Conservation (phyloP, 2,888 invertebrate species). For the Biston betularia region DNA sequence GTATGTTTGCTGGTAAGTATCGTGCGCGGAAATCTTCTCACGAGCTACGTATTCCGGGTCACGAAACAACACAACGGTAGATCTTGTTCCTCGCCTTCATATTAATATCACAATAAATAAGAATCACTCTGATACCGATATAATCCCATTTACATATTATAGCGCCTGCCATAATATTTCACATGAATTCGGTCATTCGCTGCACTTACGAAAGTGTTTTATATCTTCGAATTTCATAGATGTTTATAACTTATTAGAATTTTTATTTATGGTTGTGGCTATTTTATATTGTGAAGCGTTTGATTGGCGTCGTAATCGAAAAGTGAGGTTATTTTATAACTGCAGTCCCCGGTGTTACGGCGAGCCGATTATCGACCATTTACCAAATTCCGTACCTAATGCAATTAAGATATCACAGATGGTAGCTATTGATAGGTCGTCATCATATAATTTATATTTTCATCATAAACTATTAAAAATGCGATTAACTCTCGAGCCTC, state of each 20-base stretch:
- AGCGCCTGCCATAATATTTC: conserved; percentile 42
- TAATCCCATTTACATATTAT: conserved; percentile 46
- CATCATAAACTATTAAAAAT: no score
- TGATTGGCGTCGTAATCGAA: conserved; percentile 46
- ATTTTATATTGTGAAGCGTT: conserved; percentile 37
- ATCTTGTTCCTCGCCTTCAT: conserved; percentile 56
- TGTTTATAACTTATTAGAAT: conserved; percentile 42
- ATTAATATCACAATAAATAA: conserved; percentile 58
- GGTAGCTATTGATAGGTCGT: background rate
- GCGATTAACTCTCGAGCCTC: background rate
- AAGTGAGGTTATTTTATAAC: conserved; percentile 41
- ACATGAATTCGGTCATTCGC: conserved; percentile 42
- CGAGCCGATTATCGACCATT: conserved; percentile 32
- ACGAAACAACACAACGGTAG: conserved; percentile 72
- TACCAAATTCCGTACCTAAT: conserved; percentile 37
- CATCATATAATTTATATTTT: background rate
- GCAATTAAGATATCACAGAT: conserved; percentile 30
- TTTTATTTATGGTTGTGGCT: conserved; percentile 37
- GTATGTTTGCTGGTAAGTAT: conserved; percentile 42
- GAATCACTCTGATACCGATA: conserved; percentile 53
- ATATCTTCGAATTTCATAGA: conserved; percentile 41
- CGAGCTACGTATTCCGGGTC: conserved; percentile 65
- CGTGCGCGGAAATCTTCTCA: conserved; percentile 65
- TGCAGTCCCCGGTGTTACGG: conserved; percentile 36
- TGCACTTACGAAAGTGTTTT: conserved; percentile 43